phyloP scores from a whole-genome alignment of 2,888 invertebrate genomes.

The Aleiodes alternator region DNA sequence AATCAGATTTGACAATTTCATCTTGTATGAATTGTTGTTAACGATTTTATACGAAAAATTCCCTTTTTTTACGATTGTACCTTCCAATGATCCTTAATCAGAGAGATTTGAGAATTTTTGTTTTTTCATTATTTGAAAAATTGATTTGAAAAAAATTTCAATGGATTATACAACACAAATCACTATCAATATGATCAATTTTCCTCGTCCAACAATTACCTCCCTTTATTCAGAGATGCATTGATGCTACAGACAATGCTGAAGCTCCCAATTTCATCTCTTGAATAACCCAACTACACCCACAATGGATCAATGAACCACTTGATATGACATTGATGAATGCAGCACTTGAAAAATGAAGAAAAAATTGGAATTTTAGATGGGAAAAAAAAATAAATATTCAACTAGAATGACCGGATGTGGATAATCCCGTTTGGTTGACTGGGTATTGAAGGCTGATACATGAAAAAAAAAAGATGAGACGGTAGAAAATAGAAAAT shows the following conservation, averaged over 20 bases:
- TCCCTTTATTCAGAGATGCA: too few species aligned
- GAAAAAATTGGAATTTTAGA: constrained; percentile 19
- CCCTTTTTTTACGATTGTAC: too few species aligned
- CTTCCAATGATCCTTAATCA: too few species aligned
- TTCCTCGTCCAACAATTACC: too few species aligned
- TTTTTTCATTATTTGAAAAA: not conserved
- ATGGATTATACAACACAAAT: too few species aligned
- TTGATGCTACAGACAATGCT: too few species aligned
- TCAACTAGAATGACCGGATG: constrained; percentile 73
- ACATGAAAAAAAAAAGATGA: constrained; percentile 49
- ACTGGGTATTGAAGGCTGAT: constrained; percentile 42
- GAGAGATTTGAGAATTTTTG: too few species aligned
- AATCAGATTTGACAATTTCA: too few species aligned
- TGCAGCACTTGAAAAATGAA: constrained; percentile 14
- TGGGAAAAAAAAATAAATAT: constrained; percentile 64
- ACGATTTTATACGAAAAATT: too few species aligned
- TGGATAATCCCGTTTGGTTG: constrained; percentile 65
- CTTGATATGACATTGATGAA: constrained; percentile 61
- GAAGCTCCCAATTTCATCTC: too few species aligned
- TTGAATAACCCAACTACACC: not conserved
- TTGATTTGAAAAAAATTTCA: not conserved
- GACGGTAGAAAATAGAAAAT: constrained; percentile 46
- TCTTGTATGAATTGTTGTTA: too few species aligned
- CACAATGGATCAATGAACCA: constrained; percentile 64
- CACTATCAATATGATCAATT: too few species aligned